These are phyloP conservation scores for Austrolebias charrua DNA, from an alignment of 2,797 vertebrate genomes.

Conservation along the genomic window DNA sequence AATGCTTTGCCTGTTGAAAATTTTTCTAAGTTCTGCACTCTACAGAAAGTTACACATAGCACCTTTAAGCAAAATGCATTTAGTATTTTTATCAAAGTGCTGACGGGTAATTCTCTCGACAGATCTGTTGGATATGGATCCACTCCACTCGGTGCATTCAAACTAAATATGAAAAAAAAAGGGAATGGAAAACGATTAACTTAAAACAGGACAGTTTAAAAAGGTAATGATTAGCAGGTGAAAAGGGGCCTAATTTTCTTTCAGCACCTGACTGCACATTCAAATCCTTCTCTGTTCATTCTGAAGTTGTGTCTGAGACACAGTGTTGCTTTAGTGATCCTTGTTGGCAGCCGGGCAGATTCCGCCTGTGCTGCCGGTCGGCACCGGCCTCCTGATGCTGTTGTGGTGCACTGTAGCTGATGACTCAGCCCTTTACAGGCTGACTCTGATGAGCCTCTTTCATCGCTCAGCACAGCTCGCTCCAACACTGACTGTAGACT, in stretches of 20 bases:
- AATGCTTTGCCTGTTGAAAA: no score
- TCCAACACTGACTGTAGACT: conserved; percentile 43
- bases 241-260: neutral
- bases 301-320: conserved; percentile 17
- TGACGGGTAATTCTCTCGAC: no score
- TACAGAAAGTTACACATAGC: no score
- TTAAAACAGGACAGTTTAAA: no score
- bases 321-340: conserved; percentile 25
- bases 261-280: neutral
- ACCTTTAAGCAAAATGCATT: no score
- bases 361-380: conserved; percentile 22
- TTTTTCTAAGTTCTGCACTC: no score
- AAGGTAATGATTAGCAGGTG: no score
- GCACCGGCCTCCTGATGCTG: conserved; percentile 27
- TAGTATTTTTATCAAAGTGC: no score
- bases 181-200: no score
- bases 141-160: no score
- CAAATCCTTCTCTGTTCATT: neutral
- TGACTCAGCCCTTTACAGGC: conserved; percentile 59
- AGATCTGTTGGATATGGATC: no score
- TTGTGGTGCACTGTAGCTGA: conserved; percentile 29
- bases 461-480: conserved; percentile 37
- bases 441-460: conserved; percentile 58
- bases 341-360: conserved; percentile 26
- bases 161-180: no score